Evolutionary conservation across 2,113 vertebrate species (phyloP), one percentile per base, ranked within the genome.

Genomic region (Macrotus californicus): DNA sequence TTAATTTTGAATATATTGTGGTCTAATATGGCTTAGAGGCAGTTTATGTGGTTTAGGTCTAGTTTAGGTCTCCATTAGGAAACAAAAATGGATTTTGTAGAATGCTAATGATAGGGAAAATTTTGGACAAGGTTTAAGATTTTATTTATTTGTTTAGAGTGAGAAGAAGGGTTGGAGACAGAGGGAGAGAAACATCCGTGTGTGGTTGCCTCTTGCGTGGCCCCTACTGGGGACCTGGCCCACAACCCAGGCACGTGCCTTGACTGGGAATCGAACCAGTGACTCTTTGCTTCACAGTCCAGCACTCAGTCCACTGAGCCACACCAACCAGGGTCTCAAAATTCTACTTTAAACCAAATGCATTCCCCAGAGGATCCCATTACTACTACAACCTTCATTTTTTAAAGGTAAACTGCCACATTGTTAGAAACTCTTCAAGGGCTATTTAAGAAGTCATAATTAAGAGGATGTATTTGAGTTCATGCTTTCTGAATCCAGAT

Each of bases 401-500:
- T 79, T 21, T 89, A 76, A 93, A 96, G n/a, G 19, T 84, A 93
- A 93, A 86, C 3, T 86, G 18, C 46, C 88, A 31, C 36, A 59
- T 54, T 41, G 10, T 73, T 91, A 80, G 73, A 89, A 89, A 84
- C 73, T 48, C 59, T 88, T 94, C 50, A 87, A 77, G 77, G 84
- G 11, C 39, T 34, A 89, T 83, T 90, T 92, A 81, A 93, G 16
- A 96, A 91, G 56, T 88, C 56, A 70, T 80, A 84, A 88, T 85
- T 54, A 94, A 92, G 64, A 87, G 12, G n/a, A 26, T 66, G 29
- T 54, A 83, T 85, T 66, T 91, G 16, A 80, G 56, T 18, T 94
- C 56, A 34, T 90, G 34, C 83, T 96, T 97, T 89, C 18, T 91
- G 46, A 96, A 79, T 66, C 50, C 39, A 89, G 59, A 95, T 22